Conservation (phyloP, 2,888 invertebrate genomes). For the Elegia similella region DNA sequence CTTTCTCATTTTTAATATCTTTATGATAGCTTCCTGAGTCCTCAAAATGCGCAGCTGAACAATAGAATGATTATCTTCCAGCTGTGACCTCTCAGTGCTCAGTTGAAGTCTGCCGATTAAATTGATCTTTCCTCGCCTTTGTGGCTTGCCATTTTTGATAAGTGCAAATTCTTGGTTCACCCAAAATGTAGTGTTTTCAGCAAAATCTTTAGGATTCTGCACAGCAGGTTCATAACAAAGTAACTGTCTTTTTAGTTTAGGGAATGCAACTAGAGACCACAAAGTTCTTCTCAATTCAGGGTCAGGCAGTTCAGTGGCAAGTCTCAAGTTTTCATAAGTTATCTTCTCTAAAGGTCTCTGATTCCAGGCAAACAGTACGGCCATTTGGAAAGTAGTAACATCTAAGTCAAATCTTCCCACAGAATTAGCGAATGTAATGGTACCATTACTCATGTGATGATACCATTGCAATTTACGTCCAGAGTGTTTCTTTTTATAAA, state of each 20-base stretch:
- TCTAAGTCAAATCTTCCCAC: constrained; percentile 98
- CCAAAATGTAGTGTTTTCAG: constrained; percentile 96
- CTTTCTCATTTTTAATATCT: constrained; percentile 99
- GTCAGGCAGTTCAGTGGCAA: constrained; percentile 98
- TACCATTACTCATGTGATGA: constrained; percentile 99
- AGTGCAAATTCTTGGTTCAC: constrained; percentile 98
- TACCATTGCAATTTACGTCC: constrained; percentile 99
- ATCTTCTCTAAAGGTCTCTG: constrained; percentile 95
- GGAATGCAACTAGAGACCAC: constrained; percentile 97
- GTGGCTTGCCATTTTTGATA: constrained; percentile 96
- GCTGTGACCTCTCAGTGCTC: constrained; percentile 96
- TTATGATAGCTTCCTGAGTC: constrained; percentile 98
- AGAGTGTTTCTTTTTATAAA: constrained; percentile 98
- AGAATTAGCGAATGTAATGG: constrained; percentile 96
- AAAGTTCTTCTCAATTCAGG: constrained; percentile 96
- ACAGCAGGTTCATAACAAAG: constrained; percentile 90
- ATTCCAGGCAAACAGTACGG: constrained; percentile 99
- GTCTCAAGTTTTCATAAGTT: constrained; percentile 96
- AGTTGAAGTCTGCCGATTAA: constrained; percentile 97
- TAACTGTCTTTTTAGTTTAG: constrained; percentile 96
- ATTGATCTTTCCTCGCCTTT: constrained; percentile 97
- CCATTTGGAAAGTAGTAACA: constrained; percentile 99
- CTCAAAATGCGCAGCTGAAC: constrained; percentile 97
- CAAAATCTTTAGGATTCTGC: constrained; percentile 96
- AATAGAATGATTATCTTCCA: constrained; percentile 99